Conservation (phyloP, 2,797 vertebrate species). For the Loris lydekkerianus region DNA sequence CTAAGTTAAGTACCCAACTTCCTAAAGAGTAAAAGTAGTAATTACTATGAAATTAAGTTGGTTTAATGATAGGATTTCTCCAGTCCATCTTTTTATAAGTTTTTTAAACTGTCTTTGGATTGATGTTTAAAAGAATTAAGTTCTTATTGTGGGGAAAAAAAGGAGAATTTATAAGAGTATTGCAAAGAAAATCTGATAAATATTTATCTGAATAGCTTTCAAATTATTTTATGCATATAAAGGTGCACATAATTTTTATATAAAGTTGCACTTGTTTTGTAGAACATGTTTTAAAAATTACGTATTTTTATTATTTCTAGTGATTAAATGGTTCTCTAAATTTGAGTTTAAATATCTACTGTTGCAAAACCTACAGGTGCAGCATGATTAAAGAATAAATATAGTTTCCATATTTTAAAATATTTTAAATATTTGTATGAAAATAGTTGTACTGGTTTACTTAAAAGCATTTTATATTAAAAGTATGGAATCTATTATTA, state of each 20-base stretch:
- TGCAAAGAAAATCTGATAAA: neutral
- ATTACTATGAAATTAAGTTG: slow-evolving; percentile 57
- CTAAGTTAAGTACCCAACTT: slow-evolving; percentile 54
- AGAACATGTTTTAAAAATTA: neutral
- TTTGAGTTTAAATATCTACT: slow-evolving; percentile 1
- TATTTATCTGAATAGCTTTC: neutral
- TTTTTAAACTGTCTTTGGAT: neutral
- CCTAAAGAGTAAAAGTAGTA: slow-evolving; percentile 46
- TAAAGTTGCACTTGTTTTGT: neutral
- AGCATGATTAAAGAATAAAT: neutral
- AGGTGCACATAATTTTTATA: neutral
- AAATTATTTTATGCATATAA: neutral
- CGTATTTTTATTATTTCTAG: neutral
- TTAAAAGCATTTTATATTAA: neutral
- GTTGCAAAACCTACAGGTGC: neutral
- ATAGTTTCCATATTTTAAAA: neutral
- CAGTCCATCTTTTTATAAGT: neutral
- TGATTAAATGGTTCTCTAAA: neutral
- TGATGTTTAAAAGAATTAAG: slow-evolving; percentile 7
- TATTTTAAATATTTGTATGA: neutral
- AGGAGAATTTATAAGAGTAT: neutral
- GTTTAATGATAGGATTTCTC: slow-evolving; percentile 21
- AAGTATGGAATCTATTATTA: neutral
- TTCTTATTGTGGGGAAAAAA: neutral
- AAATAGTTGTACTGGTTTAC: neutral